These are phyloP conservation scores for Heliocidaris tuberculata DNA, from an alignment of 35 echinoderm and acorn worm genomes.

Conservation along the genomic window DNA sequence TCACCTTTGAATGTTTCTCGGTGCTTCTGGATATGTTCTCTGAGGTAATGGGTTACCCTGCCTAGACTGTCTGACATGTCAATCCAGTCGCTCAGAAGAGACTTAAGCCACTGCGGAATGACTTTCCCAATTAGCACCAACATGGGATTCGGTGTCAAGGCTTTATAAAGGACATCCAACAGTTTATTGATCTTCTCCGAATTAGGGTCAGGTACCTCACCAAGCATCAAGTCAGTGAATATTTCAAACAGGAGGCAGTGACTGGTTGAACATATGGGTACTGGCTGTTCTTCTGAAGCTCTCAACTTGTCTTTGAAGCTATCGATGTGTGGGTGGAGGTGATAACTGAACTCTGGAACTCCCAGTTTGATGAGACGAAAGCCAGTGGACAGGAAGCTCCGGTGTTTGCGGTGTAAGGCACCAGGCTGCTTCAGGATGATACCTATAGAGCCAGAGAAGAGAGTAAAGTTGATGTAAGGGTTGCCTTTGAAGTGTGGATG, in stretches of 20 bases:
- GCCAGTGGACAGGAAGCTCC: neutral
- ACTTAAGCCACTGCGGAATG: neutral
- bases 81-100: slow-evolving; percentile 4
- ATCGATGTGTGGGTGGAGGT: slow-evolving; percentile 36
- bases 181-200: neutral
- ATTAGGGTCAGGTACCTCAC: slow-evolving; percentile 14
- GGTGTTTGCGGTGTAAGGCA: slow-evolving; percentile 11
- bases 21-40: slow-evolving; percentile 13
- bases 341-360: slow-evolving; percentile 8
- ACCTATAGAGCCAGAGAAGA: neutral
- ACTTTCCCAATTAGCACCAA: slow-evolving; percentile 6
- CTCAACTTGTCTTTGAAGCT: neutral
- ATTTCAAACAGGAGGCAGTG: neutral
- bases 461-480: too few relatives aligned
- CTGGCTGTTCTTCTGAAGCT: neutral
- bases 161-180: neutral
- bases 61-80: neutral
- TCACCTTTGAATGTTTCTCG: neutral
- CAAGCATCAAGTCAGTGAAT: slow-evolving; percentile 17
- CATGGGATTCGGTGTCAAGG: slow-evolving; percentile 7
- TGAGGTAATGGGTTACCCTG: neutral
- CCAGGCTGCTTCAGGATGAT: neutral
- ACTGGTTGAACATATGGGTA: neutral
- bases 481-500: too few relatives aligned
- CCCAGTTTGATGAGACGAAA: slow-evolving; percentile 27